phyloP scores from a whole-genome alignment of 2,888 invertebrate genomes.

The Sialis fuliginosa region DNA sequence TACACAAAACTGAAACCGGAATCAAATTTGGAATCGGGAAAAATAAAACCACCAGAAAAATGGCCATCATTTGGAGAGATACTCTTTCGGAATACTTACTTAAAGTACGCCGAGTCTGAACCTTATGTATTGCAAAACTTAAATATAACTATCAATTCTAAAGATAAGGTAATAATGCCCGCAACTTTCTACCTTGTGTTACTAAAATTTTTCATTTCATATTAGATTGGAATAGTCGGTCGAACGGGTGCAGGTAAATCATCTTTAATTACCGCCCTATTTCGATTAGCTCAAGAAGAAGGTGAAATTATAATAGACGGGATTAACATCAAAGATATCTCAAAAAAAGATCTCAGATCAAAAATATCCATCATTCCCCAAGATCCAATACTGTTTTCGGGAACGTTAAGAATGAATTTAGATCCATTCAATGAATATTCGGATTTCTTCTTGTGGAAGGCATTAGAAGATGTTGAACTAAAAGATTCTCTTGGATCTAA shows the following conservation, averaged over 20 bases:
- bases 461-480: conserved; percentile 58
- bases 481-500: conserved; percentile 42
- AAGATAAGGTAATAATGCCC: conserved; percentile 55
- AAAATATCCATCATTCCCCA: conserved; percentile 87
- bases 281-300: conserved; percentile 61
- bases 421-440: conserved; percentile 63
- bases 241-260: conserved; percentile 82
- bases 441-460: conserved; percentile 61
- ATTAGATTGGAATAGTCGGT: conserved; percentile 59
- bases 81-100: no score
- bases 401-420: conserved; percentile 66
- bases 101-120: conserved; percentile 42
- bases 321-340: conserved; percentile 47
- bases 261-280: conserved; percentile 65
- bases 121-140: conserved; percentile 52
- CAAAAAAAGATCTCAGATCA: conserved; percentile 57
- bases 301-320: conserved; percentile 64
- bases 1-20: conserved; percentile 60
- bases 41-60: conserved; percentile 33
- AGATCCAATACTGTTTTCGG: conserved; percentile 74
- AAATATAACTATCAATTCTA: conserved; percentile 41
- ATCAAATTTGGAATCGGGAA: conserved; percentile 38
- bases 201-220: no score
- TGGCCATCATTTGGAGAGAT: conserved; percentile 49
- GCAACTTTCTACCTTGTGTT: no score